Evolutionary conservation across 2,888 invertebrate species (phyloP).

Genomic region (Stomorhina lunata): DNA sequence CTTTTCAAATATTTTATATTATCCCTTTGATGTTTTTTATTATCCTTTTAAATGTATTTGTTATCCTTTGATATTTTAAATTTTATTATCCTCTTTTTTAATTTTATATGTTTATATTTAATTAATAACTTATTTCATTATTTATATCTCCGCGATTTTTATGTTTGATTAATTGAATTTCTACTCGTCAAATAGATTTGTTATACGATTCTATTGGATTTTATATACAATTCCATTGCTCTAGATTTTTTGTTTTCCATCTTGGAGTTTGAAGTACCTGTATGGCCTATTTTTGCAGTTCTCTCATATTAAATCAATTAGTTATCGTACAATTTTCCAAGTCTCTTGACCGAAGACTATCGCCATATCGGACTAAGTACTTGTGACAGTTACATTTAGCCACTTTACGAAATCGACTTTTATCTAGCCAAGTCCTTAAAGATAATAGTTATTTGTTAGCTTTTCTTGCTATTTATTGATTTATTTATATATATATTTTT

Average conservation of each 20-base stretch:
- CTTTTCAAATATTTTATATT: background rate
- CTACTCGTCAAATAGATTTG: conserved; percentile 28
- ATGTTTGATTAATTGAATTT: conserved; percentile 27
- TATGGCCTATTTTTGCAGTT: conserved; percentile 20
- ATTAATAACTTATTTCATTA: no score
- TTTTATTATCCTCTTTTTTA: background rate
- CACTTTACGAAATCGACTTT: conserved; percentile 1
- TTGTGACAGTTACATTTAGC: background rate
- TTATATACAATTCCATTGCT: conserved; percentile 42
- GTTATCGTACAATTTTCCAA: conserved; percentile 37
- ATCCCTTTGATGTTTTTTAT: background rate
- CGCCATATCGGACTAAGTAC: conserved; percentile 21
- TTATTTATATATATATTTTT: background rate
- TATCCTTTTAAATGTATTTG: background rate
- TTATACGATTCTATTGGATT: conserved; percentile 15
- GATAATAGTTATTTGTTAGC: conserved; percentile 34
- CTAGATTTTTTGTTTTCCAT: conserved; percentile 12
- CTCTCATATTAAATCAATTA: conserved; percentile 4
- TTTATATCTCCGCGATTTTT: background rate
- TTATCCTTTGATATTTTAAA: background rate
- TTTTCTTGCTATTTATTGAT: conserved; percentile 4
- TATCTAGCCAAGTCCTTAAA: conserved; percentile 47
- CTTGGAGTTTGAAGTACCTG: conserved; percentile 25
- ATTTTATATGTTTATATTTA: background rate
- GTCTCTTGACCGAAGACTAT: conserved; percentile 23